phyloP scores from a whole-genome alignment of 2,113 vertebrate species.

The Tragelaphus strepsiceros region DNA sequence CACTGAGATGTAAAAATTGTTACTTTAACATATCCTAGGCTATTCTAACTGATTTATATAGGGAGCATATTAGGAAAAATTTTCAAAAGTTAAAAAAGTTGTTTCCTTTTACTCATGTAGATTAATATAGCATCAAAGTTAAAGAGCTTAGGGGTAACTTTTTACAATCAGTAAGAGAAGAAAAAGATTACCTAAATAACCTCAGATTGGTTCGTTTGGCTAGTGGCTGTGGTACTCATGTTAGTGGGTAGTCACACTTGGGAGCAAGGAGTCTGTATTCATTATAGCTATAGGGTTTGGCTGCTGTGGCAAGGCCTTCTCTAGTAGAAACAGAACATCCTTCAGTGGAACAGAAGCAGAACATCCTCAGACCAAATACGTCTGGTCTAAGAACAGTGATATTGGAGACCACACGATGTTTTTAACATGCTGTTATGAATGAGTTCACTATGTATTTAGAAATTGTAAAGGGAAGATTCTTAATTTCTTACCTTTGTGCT shows the following conservation, averaged over 20 bases:
- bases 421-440: neutral
- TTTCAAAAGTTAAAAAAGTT: neutral
- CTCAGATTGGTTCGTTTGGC: neutral
- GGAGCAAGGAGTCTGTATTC: neutral
- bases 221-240: neutral
- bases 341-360: neutral
- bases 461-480: neutral
- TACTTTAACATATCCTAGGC: neutral
- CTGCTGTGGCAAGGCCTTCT: neutral
- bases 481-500: neutral
- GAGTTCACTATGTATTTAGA: neutral
- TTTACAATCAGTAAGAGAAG: neutral
- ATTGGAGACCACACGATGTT: neutral
- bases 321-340: neutral
- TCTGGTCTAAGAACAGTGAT: neutral
- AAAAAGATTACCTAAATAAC: neutral
- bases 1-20: neutral
- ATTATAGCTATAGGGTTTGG: neutral
- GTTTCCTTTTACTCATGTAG: neutral
- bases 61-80: neutral
- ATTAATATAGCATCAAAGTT: neutral
- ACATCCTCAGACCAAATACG: neutral
- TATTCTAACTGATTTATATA: neutral
- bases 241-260: neutral
- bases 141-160: neutral